Evolutionary conservation across 2,888 invertebrate species (phyloP).

Genomic region (Xylota segnis): DNA sequence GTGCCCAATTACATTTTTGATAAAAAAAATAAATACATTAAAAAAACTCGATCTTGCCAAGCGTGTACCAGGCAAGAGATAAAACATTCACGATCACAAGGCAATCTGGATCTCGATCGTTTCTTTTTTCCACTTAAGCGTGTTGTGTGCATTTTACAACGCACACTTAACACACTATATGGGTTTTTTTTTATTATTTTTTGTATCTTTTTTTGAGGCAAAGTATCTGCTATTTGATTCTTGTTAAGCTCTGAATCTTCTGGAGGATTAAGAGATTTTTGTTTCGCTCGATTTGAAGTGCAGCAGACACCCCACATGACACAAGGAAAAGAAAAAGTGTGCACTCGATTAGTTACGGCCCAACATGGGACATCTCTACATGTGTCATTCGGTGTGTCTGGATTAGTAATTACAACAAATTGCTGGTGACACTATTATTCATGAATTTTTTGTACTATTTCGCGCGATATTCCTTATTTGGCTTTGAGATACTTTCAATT

Average conservation of each 20-base stretch:
- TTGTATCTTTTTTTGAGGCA: constrained; percentile 3
- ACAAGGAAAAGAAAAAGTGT: background rate
- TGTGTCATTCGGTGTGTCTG: constrained; percentile 7
- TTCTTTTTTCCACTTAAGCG: constrained; percentile 31
- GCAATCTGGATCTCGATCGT: constrained; percentile 54
- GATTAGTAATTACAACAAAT: constrained; percentile 36
- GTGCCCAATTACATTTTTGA: constrained; percentile 23
- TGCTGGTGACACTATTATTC: constrained; percentile 22
- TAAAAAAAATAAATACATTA: constrained; percentile 14
- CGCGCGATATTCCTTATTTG: constrained; percentile 9
- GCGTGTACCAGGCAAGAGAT: constrained; percentile 27
- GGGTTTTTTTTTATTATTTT: background rate
- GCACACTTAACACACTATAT: constrained; percentile 11
- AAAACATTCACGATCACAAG: constrained; percentile 47
- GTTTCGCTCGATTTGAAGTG: constrained; percentile 7
- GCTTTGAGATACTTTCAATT: constrained; percentile 27
- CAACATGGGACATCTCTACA: background rate
- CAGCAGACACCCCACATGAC: background rate
- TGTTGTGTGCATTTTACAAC: constrained; percentile 14
- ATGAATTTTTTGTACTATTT: background rate
- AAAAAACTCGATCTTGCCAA: constrained; percentile 41
- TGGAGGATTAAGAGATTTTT: background rate
- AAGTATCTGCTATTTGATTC: constrained; percentile 1
- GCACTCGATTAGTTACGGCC: background rate
- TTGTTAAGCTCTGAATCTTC: constrained; percentile 3